Evolutionary conservation across 2,888 invertebrate species (phyloP).

Genomic region (Temnothorax unifasciatus): DNA sequence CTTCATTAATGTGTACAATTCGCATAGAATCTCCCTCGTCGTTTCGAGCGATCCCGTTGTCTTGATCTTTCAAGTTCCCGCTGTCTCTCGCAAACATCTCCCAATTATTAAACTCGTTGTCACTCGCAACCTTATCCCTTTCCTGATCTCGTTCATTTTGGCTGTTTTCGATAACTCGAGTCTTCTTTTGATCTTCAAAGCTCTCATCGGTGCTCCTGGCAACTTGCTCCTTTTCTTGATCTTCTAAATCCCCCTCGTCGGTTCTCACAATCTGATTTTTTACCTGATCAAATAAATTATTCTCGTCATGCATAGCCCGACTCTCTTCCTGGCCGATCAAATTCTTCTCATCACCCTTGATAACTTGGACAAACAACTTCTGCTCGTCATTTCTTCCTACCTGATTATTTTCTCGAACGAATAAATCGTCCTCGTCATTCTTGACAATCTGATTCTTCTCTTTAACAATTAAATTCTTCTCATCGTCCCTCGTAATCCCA

Average conservation of each 20-base stretch:
- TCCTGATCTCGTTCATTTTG: neutral
- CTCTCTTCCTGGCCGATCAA: neutral
- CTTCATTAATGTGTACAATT: neutral
- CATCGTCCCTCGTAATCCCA: neutral
- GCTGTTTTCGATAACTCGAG: neutral
- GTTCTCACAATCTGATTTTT: neutral
- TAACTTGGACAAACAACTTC: neutral
- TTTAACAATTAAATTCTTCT: neutral
- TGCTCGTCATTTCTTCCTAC: neutral
- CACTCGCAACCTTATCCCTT: neutral
- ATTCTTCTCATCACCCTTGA: neutral
- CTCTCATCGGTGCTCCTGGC: neutral
- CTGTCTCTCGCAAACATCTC: neutral
- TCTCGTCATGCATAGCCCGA: neutral
- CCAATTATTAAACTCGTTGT: neutral
- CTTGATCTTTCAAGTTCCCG: neutral
- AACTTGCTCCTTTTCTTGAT: neutral
- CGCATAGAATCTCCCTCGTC: slow-evolving; percentile 12
- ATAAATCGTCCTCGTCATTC: neutral
- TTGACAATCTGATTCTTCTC: neutral
- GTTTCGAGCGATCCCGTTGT: neutral
- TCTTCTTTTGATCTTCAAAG: neutral
- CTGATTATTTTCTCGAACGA: neutral
- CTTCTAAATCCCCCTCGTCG: neutral
- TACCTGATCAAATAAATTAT: slow-evolving; percentile 13